Percentiles rank a stretch among this genome's conserved stretches.
phyloP scores from a whole-genome alignment of 2,113 vertebrate species.

The Todiramphus saurophagus region DNA sequence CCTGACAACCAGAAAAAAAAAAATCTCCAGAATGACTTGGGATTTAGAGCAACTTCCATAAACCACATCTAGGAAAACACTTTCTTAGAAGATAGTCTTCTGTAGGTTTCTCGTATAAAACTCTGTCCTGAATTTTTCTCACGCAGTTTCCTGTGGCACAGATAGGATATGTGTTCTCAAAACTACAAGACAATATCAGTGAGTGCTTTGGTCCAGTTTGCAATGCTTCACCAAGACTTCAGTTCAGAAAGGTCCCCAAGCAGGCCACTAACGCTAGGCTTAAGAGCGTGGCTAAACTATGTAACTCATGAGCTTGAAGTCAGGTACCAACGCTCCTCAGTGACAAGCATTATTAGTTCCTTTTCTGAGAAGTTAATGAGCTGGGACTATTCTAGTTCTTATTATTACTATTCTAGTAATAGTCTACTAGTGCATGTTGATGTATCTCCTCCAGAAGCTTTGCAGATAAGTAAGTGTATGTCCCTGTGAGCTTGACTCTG shows the following conservation, averaged over 20 bases:
- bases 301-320: neutral
- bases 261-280: neutral
- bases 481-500: neutral
- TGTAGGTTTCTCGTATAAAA: neutral
- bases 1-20: neutral
- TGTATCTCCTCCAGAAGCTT: neutral
- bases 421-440: neutral
- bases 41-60: neutral
- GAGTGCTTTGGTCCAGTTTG: neutral
- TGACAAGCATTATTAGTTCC: neutral
- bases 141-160: neutral
- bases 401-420: too few relatives aligned
- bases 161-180: neutral
- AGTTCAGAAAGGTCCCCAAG: too few relatives aligned
- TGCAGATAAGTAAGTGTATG: neutral
- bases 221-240: neutral
- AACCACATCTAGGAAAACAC: neutral
- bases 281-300: rapidly evolving
- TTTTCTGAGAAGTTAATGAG: neutral
- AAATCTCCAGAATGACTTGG: neutral
- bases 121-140: neutral
- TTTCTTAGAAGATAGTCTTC: neutral
- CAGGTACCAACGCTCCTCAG: neutral
- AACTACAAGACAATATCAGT: neutral
- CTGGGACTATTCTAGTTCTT: too few relatives aligned